Percentiles rank a stretch among this genome's conserved stretches.
Evolutionary conservation across 2,113 vertebrate species (phyloP).

Genomic region (Delphinus delphis): DNA sequence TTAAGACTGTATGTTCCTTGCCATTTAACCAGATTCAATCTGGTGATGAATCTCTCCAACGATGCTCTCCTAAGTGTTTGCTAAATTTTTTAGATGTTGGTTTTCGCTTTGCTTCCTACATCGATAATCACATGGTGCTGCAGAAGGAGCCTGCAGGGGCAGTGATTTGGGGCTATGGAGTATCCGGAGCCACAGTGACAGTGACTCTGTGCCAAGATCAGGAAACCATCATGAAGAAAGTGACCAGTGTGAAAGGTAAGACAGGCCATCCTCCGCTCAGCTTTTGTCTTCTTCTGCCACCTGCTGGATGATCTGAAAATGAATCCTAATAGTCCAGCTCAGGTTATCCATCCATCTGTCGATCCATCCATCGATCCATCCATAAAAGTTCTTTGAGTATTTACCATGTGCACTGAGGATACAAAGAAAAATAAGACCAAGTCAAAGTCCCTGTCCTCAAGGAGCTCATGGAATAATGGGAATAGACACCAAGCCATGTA

Average conservation of each 20-base stretch:
- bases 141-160: conserved; percentile 90
- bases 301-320: conserved; percentile 71
- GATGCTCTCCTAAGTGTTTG: not conserved
- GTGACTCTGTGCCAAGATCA: conserved; percentile 74
- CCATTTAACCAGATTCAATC: not conserved
- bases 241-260: conserved; percentile 77
- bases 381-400: not conserved
- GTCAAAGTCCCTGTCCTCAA: not conserved
- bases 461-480: not conserved
- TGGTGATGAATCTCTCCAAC: not conserved
- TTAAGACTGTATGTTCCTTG: not conserved
- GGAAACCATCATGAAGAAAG: conserved; percentile 64
- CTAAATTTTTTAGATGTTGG: conserved; percentile 71
- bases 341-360: not conserved
- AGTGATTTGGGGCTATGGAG: conserved; percentile 90
- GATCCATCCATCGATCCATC: not conserved
- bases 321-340: not conserved
- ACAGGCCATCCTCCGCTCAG: not conserved
- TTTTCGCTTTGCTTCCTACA: conserved; percentile 91
- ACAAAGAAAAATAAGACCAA: not conserved
- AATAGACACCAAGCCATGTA: not conserved
- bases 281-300: conserved; percentile 72
- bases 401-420: not conserved
- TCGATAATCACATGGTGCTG: conserved; percentile 91
- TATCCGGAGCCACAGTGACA: conserved; percentile 71